Base-by-base conservation (phyloP, 2,113 vertebrate genomes). In the Lagopus leucura region DNA sequence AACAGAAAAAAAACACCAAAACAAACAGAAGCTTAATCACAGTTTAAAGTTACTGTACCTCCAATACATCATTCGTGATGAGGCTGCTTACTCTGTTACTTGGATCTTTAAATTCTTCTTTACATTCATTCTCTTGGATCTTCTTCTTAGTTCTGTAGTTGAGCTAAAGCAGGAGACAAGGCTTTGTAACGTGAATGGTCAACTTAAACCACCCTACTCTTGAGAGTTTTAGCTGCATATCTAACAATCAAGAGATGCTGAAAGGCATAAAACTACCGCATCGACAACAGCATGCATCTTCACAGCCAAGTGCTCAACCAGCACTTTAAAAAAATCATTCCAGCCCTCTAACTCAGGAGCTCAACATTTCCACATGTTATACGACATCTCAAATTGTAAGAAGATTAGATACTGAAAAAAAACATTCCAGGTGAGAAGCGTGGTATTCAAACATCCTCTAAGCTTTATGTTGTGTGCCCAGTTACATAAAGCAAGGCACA, bases 21-120 rank as follows among this genome's bases (percentile, higher is more conserved):
- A 36, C 21, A 25, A 75, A 75, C 38, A 47, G 3, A 18, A 5
- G 75, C 30, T 24, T 91, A 67, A 52, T 11, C 36, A 34, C 34
- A 87, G 28, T 43, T 90, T 38, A 90, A 92, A 83, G 27, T 70
- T 92, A 95, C 89, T 54, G 71, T 97, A 98, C 98, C 98, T 98
- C 98, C 83, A 98, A 38, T 4, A 95, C 94, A 76, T 98, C 97
- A 70, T 96, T 96, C 86, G 97, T 98, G 80, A 97, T 96, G 65
- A 98, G 95, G 88, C 92, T 97, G 88, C 95, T 97, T 27, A 98
- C 97, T 94, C 97, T 97, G 84, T 98, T 97, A 90, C 67, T 96
- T 4, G 91, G 97, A 28, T 98, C 98, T 74, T 97, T 97, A 94
- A 98, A 98, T 73, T 98, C 97, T 75, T 98, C 97, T 55, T 96